Evolutionary conservation across 2,888 invertebrate genomes (phyloP).

Genomic region (Lepas anatifera): DNA sequence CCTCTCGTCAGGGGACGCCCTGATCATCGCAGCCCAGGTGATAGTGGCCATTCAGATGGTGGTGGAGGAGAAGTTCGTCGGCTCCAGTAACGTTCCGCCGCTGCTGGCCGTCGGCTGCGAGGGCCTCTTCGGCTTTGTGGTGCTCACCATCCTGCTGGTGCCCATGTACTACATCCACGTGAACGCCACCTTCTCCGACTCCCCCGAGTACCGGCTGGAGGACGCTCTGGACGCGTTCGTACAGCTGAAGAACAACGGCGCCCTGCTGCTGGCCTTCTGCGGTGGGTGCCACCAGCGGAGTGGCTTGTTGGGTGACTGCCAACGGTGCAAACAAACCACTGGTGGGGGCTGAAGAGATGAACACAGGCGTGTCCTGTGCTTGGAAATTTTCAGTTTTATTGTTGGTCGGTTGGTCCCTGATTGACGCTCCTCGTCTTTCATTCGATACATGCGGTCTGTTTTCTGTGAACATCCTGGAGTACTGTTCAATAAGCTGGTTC

Average conservation of each 20-base stretch:
- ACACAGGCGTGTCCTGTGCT: too few relatives aligned
- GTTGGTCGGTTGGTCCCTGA: too few relatives aligned
- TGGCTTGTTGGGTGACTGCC: too few relatives aligned
- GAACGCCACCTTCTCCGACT: conserved; percentile 59
- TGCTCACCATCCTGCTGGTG: conserved; percentile 49
- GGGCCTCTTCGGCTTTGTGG: conserved; percentile 61
- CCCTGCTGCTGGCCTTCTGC: conserved; percentile 50
- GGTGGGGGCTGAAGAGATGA: too few relatives aligned
- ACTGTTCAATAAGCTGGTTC: too few relatives aligned
- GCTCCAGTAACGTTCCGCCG: conserved; percentile 70
- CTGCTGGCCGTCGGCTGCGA: conserved; percentile 91
- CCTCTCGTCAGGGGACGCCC: conserved; percentile 37
- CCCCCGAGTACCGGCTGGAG: conserved; percentile 62
- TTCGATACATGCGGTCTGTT: too few relatives aligned
- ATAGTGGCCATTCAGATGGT: conserved; percentile 86
- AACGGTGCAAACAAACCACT: too few relatives aligned
- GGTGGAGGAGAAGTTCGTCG: conserved; percentile 81
- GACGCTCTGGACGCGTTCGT: conserved; percentile 71
- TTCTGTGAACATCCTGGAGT: too few relatives aligned
- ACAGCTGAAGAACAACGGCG: conserved; percentile 56
- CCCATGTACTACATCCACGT: conserved; percentile 72
- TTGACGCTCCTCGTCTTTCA: too few relatives aligned
- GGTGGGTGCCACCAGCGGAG: too few relatives aligned
- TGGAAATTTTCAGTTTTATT: too few relatives aligned
- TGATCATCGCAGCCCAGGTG: conserved; percentile 48